Evolutionary conservation across 2,113 vertebrate genomes (phyloP).

Genomic region (Corapipo altera): DNA sequence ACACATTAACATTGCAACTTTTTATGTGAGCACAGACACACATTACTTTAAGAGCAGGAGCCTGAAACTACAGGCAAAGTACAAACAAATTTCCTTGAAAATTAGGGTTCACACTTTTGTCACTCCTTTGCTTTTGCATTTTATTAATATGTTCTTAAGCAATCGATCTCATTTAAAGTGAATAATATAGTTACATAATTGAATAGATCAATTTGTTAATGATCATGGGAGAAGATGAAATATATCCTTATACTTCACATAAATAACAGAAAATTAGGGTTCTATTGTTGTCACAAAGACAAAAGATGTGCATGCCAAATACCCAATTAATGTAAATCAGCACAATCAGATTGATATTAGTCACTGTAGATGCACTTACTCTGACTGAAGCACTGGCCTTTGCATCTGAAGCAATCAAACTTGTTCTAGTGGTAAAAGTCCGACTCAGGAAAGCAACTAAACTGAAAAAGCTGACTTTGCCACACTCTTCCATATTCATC

Average conservation of each 20-base stretch:
- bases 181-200: not conserved
- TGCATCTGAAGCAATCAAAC: not conserved
- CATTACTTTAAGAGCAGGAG: not conserved
- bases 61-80: not conserved
- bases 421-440: not conserved
- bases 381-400: not conserved
- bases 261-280: conserved; percentile 16
- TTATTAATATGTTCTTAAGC: not conserved
- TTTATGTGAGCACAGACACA: not conserved
- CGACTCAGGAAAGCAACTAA: not conserved
- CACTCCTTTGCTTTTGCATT: not conserved
- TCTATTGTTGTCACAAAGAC: not conserved
- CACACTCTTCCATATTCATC: not conserved
- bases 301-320: not conserved
- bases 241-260: not conserved
- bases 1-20: not conserved
- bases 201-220: not conserved
- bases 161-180: not conserved
- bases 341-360: not conserved
- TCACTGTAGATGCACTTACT: not conserved
- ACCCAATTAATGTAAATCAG: not conserved
- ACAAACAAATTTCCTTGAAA: not conserved
- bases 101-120: not conserved
- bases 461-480: not conserved
- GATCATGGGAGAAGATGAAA: not conserved